Evolutionary conservation across 2,113 vertebrate species (phyloP).

Genomic region (Larimichthys polyactis): DNA sequence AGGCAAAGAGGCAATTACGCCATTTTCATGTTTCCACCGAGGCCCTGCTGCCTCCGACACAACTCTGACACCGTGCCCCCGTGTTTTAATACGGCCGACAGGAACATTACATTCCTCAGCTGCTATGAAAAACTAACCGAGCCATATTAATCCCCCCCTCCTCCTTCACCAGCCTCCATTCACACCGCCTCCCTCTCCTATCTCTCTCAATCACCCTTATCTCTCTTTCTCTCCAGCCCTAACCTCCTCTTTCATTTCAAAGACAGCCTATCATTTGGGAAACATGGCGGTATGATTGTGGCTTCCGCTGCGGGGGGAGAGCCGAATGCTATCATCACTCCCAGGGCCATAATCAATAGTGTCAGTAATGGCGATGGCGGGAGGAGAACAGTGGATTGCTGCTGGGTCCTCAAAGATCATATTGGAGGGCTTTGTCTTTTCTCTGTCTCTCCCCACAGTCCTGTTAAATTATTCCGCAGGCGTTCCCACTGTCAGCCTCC

Average conservation of each 20-base stretch:
- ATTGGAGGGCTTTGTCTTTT: slow-evolving; percentile 74
- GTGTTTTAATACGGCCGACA: slow-evolving; percentile 85
- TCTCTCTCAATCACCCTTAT: slow-evolving; percentile 78
- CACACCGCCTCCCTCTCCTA: slow-evolving; percentile 45
- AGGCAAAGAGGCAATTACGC: slow-evolving; percentile 86
- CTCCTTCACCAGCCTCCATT: slow-evolving; percentile 9
- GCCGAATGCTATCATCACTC: slow-evolving; percentile 89
- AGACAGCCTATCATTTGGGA: slow-evolving; percentile 86
- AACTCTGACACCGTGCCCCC: slow-evolving; percentile 82
- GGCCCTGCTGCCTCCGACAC: slow-evolving; percentile 84
- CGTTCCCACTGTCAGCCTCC: slow-evolving; percentile 47
- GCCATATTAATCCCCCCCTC: slow-evolving; percentile 84
- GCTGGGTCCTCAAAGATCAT: slow-evolving; percentile 73
- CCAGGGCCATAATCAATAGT: slow-evolving; percentile 85
- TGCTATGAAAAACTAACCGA: slow-evolving; percentile 83
- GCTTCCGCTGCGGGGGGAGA: slow-evolving; percentile 81
- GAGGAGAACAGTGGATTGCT: slow-evolving; percentile 70
- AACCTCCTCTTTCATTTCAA: slow-evolving; percentile 84
- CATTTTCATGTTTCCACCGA: slow-evolving; percentile 86
- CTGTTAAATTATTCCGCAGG: slow-evolving; percentile 72
- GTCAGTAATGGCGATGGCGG: slow-evolving; percentile 77
- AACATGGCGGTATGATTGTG: slow-evolving; percentile 83
- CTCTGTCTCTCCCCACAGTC: slow-evolving; percentile 55
- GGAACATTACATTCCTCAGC: slow-evolving; percentile 86
- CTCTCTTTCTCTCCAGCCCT: slow-evolving; percentile 65